Base-by-base conservation (phyloP, 2,888 invertebrate species). In the Lamellibrachia columna region DNA sequence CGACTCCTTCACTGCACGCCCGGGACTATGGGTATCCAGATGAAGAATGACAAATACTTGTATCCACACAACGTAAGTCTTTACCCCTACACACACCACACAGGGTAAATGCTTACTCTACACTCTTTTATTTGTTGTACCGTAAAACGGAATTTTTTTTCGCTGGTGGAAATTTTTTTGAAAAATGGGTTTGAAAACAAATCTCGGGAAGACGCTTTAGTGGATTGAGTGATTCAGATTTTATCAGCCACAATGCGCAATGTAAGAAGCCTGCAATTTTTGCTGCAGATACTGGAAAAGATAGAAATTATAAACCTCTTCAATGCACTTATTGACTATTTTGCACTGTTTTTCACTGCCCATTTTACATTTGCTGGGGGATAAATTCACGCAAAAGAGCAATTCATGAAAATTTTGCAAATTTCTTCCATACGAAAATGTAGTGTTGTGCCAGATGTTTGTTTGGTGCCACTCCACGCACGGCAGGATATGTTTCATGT, bases 1-100 rank as follows among this genome's bases (percentile, higher is more conserved):
- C 93, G 96, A 22, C 95, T 96, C 92, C 94, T 96, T 53, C 96
- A 96, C 93, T 95, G 95, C 93, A 96, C 96, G 4, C 96, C 96
- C 1, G 96, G 96, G n/a, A 96, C 96, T n/a, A 95, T 95, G 95
- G 95, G 95, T 40, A 58, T 93, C 28, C 94, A 94, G 91, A 91
- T 93, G 55, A 94, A 94, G 90, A 92, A 90, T 7, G 93, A 93
- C 55, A 75, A 55, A 28, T 91, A 55, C 91, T 53, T 91, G 53
- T 91, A 91, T 53, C 75, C 52, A 28, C 92, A 92, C 91, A 91
- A 52, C 7, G 91, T 91, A 55, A 91, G 91, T 53, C 75, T 75
- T 75, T 75, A 75, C 53, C 91, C 52, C 6, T 1, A 1, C 15
- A 90, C n/a, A n/a, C 91, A 52, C 53, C 22, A 1, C 91, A n/a